Base-by-base conservation (phyloP, 2,113 vertebrate species). In the Mustelus asterias region DNA sequence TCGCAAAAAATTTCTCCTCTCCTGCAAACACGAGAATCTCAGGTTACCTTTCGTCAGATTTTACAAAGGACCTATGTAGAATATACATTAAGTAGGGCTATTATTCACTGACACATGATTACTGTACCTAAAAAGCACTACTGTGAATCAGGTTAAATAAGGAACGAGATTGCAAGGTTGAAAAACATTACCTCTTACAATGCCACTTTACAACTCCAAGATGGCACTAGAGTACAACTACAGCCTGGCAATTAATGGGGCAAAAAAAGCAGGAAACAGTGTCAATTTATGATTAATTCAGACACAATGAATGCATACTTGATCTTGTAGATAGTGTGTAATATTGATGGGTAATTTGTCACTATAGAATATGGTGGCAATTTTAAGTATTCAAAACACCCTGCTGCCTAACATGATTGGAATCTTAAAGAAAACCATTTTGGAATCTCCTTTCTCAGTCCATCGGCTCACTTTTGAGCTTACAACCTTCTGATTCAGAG, bases 1-100 rank as follows among this genome's bases (percentile, higher is more conserved):
- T 37, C 98, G 98, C 93, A 99, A 97, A 97, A 99, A 99, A 96
- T 99, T 98, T 95, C 98, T 98, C 97, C 98, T 98, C 97, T 99
- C 99, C 99, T 99, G 97, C 8, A 10, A 96, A 95, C 60, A 89
- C 41, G 54, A 60, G 65, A 37, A 80, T 67, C 29, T 93, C 41
- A 72, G 24, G 72, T 95, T 95, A 95, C 14, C 89, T 90, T 90
- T 60, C 11, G 24, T n/a, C 26, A 37, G 33, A 93, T 18, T 37
- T 20, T n/a, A 65, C n/a, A 33, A 67, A 92, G n/a, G 16, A 41
- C 5, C 41, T 22, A 18, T 93, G n/a, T 24, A 58, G 69, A 76
- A 54, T 4, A 76, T 72, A 14, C 44, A 72, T 95, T 33, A 5
- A 54, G 69, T 83, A 90, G 44, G 9, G 58, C 48, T 44, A 95